Base-by-base conservation (phyloP, 2,113 vertebrate genomes). In the Notarius lentiginosus region DNA sequence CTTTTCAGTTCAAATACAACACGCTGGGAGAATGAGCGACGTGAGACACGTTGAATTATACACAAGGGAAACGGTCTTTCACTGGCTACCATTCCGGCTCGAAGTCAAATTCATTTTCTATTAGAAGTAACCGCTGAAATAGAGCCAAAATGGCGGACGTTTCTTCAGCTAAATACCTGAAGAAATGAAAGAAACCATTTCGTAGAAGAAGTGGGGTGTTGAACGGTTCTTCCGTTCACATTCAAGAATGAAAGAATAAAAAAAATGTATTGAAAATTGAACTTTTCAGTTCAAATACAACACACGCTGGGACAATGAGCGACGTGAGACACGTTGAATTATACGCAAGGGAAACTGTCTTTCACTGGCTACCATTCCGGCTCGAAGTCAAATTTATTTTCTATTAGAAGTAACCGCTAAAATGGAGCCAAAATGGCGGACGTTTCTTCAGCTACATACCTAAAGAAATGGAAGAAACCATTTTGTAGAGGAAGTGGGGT, bases 281-380 rank as follows among this genome's bases (percentile, higher is more conserved):
- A 34, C 1, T 34, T 34, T 34, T 34, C 34, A 34, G 34, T 34
- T 34, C 34, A 70, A 20, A 61, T 30, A 55, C 30, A 90, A 82
- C 89, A 82, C 89, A 87, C 89, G 84, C 68, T 89, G 91, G 81
- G 84, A 73, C 51, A 53, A 27, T 10, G 85, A 85, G 88, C 90
- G 83, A 73, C 84, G 30, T 63, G 15, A 76, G 72, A 72, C 15
- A 22, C 66, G 91, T 92, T 90, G 91, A 82, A 49, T 24, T 41
- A 27, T 18, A 18, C 47, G 0, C 2, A 6, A 0, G 15, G 0
- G 0, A 9, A 83, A 83, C 81, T 83, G 22, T 4, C 7, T 0
- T 66, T 51, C 61, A 18, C 53, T 27, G 47, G 47, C 47, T 17
- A 66, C 81, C 81, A 83, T 83, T 83, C 15, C 47, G 81, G 81